These are phyloP conservation scores for Calliopum simillimum DNA, from an alignment of 2,888 invertebrate genomes.

Conservation along the genomic window DNA sequence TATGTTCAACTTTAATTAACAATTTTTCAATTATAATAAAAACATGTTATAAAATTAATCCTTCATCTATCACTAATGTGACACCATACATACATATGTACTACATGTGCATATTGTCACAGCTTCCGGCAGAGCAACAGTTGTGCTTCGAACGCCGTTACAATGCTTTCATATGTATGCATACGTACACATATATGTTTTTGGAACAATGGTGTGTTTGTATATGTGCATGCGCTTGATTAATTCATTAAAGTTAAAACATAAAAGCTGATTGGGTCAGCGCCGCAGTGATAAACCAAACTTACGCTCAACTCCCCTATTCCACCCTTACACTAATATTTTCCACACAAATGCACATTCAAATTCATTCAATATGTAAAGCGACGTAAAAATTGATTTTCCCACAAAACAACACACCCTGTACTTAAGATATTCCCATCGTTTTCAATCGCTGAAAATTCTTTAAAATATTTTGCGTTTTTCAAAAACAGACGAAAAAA, in stretches of 20 bases:
- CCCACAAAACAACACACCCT: neutral
- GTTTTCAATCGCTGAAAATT: neutral
- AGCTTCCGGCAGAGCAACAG: too few relatives aligned
- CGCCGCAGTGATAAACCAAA: too few relatives aligned
- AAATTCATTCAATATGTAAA: neutral
- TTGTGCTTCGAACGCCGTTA: too few relatives aligned
- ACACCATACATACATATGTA: too few relatives aligned
- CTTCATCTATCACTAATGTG: too few relatives aligned
- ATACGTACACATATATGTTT: neutral
- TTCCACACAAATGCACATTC: neutral
- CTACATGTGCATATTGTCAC: too few relatives aligned
- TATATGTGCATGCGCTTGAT: constrained; percentile 33
- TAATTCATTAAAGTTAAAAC: constrained; percentile 27
- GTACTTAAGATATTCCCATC: neutral
- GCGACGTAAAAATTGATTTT: neutral
- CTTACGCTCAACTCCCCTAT: too few relatives aligned
- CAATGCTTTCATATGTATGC: neutral
- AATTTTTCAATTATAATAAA: too few relatives aligned
- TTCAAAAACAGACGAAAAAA: neutral
- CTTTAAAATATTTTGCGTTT: neutral
- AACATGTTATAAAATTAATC: too few relatives aligned
- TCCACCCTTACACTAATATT: too few relatives aligned
- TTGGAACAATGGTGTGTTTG: neutral
- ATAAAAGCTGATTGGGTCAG: neutral
- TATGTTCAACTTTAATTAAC: too few relatives aligned